These are phyloP conservation scores for Microtus ochrogaster DNA, from an alignment of 2,113 vertebrate genomes.

Conservation along the genomic window DNA sequence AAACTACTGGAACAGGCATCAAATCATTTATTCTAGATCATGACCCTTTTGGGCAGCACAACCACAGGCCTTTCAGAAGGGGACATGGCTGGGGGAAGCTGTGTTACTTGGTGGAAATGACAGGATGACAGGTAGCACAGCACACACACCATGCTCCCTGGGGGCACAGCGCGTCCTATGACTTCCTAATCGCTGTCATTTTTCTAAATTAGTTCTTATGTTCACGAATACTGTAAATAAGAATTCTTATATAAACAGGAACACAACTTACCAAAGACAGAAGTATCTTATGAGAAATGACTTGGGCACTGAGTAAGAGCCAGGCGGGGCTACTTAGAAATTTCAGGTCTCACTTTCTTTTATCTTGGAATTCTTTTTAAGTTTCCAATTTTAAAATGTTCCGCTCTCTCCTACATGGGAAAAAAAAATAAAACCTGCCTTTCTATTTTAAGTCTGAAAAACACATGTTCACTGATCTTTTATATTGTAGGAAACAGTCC, in stretches of 20 bases:
- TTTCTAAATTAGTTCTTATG: background rate
- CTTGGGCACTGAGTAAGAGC: conserved; percentile 84
- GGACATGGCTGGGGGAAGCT: background rate
- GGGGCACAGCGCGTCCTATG: too few relatives aligned
- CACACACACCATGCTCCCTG: too few relatives aligned
- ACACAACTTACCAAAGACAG: conserved; percentile 73
- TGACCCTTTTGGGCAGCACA: background rate
- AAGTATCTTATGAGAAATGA: conserved; percentile 84
- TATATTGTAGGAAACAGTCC: background rate
- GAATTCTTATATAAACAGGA: conserved; percentile 47
- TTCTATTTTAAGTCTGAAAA: conserved; percentile 81
- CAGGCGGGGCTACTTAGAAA: conserved; percentile 79
- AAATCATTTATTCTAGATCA: background rate
- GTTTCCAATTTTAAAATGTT: conserved; percentile 81
- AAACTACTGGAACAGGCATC: background rate
- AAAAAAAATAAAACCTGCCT: conserved; percentile 84
- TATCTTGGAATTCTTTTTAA: conserved; percentile 80
- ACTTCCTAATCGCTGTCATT: background rate
- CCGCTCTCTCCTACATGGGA: conserved; percentile 82
- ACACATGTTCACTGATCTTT: conserved; percentile 66
- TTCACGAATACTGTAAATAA: background rate
- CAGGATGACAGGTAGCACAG: background rate
- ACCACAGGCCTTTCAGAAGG: background rate
- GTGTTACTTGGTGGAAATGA: background rate
- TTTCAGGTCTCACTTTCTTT: conserved; percentile 85